Percentiles rank a stretch among this genome's conserved stretches.
Conservation (phyloP, 2,888 invertebrate genomes). For the Patella pellucida region DNA sequence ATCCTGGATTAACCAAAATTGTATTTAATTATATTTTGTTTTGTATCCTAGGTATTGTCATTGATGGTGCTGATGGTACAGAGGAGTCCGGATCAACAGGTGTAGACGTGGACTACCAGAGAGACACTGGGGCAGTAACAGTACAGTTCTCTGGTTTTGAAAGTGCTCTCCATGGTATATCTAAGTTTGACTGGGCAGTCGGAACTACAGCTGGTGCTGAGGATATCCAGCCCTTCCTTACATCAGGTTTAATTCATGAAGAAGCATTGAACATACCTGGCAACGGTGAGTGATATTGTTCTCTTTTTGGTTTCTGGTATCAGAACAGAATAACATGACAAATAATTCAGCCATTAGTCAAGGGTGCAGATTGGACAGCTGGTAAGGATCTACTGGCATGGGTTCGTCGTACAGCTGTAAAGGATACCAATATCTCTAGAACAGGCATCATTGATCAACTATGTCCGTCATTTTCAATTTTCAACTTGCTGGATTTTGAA, state of each 20-base stretch:
- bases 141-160: slow-evolving; percentile 47
- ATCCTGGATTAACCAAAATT: too few species aligned
- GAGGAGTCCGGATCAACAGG: slow-evolving; percentile 29
- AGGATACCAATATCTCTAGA: too few species aligned
- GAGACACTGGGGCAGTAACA: slow-evolving; percentile 42
- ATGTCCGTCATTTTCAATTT: too few species aligned
- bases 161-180: slow-evolving; percentile 47
- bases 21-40: too few species aligned
- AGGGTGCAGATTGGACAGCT: too few species aligned
- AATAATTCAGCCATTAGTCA: too few species aligned
- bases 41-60: slow-evolving; percentile 31
- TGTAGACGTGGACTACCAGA: slow-evolving; percentile 44
- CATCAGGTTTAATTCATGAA: slow-evolving; percentile 37
- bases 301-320: too few species aligned
- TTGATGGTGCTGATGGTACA: slow-evolving; percentile 37
- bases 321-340: too few species aligned
- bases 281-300: slow-evolving; percentile 28
- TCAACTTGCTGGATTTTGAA: too few species aligned
- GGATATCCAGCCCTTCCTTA: slow-evolving; percentile 45
- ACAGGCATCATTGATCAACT: too few species aligned
- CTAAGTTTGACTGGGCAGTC: slow-evolving; percentile 49
- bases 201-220: slow-evolving; percentile 46
- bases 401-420: too few species aligned
- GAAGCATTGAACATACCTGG: slow-evolving; percentile 35
- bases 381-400: too few species aligned